Base-by-base conservation (phyloP, 1,140 invertebrate species). In the Dendroctonus ponderosae region DNA sequence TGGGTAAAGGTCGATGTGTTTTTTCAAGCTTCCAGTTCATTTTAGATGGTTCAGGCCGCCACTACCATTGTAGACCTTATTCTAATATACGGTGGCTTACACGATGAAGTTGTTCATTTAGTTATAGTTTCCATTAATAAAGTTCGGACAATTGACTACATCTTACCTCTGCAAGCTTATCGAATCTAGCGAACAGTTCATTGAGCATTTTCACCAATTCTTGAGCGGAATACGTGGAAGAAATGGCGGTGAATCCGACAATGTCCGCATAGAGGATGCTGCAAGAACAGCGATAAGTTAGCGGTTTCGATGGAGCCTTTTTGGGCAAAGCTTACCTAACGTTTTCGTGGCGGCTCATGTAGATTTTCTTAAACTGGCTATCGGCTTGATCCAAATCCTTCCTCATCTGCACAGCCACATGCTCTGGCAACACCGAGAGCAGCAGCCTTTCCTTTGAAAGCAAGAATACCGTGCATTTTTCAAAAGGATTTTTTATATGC, bases 331-430 rank as follows among this genome's bases (percentile, higher is more conserved):
- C 42, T 53, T 81, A 93, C 89, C 94, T 97, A 69, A 97, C 94
- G 80, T 97, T 96, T 80, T 97, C 95, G 79, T 97, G 94, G 12
- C 95, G 84, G 66, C 91, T 94, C 94, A 98, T 96, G 77, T 97
- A 97, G 74, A 97, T 97, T 81, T 96, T 97, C 80, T 97, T 95
- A 78, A 98, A 98, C 78, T 96, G 94, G 63, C 92, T 93, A 61
- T 91, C 86, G 5, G 91, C 91, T 12, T 89, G 87, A 9, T 93
- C 94, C 63, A 96, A 81, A 78, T 97, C 94, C 78, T 95, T 87
- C 5, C 94, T 82, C 91, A 97, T 97, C 79, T 93, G 93, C 14
- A 94, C 91, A 0, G 94, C 95, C 50, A 98, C 92, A 80, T 97
- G 94, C 79, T 96, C 92, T 0, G 95, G 95, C 49, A 98, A 80